Conservation (phyloP, 2,797 vertebrate species). For the Ctenosaura bakeri region DNA sequence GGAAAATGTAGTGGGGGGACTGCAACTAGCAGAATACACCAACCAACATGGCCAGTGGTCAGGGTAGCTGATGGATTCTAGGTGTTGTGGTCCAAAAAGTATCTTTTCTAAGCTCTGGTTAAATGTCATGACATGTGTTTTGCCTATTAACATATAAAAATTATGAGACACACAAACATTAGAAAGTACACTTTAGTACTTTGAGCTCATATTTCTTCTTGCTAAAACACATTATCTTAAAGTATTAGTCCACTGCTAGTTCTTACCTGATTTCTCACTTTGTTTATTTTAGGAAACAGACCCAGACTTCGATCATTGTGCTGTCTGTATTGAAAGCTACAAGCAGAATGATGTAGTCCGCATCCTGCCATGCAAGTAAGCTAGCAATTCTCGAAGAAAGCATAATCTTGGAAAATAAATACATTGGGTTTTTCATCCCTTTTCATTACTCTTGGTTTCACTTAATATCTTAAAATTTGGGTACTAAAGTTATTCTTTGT, state of each 20-base stretch:
- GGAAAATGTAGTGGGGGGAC: too few relatives aligned
- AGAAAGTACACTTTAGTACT: not conserved
- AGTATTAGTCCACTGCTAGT: conserved; percentile 45
- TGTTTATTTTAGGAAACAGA: conserved; percentile 90
- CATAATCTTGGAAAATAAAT: conserved; percentile 8
- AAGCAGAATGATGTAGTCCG: conserved; percentile 97
- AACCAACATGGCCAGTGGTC: too few relatives aligned
- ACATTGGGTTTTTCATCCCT: not conserved
- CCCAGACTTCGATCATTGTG: conserved; percentile 97
- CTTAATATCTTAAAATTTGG: not conserved
- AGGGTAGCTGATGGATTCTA: too few relatives aligned
- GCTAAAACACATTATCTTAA: conserved; percentile 23
- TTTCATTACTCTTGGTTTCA: conserved; percentile 24
- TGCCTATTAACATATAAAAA: not conserved
- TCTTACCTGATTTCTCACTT: conserved; percentile 69
- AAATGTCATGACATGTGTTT: not conserved
- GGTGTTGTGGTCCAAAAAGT: too few relatives aligned
- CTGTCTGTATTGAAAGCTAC: conserved; percentile 97
- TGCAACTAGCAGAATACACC: too few relatives aligned
- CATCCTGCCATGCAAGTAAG: conserved; percentile 98
- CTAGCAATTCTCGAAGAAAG: conserved; percentile 54
- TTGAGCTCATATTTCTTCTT: not conserved
- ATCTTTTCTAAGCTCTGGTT: too few relatives aligned
- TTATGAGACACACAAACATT: not conserved
- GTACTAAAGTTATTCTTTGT: too few relatives aligned